Evolutionary conservation across 2,888 invertebrate species (phyloP), one percentile per base, ranked within the genome.

Genomic region (Eilema griseolum): DNA sequence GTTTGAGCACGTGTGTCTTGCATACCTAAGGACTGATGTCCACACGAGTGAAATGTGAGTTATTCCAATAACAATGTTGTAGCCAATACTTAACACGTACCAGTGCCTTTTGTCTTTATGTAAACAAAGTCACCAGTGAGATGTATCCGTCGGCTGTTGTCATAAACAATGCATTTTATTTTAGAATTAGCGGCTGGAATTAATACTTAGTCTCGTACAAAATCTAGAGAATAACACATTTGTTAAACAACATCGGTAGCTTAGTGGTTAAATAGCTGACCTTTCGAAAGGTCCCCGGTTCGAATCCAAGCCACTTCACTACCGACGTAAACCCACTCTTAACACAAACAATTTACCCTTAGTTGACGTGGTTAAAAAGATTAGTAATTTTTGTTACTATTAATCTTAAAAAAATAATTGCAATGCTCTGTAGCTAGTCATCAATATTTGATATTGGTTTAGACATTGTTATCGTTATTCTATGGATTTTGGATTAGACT

Each of bases 131-230:
- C 69, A 76, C 75, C 71, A 80, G 77, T 76, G 69, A 77, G 72
- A 69, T 52, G 69, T 70, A 59, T 74, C 75, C 70, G 70, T 74
- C 79, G 81, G 80, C 89, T 90, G 83, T 91, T 93, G 93, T 93
- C 93, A 92, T 93, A 89, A 92, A 90, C 91, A 76, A 86, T 88
- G 91, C 91, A 90, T 90, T 90, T 90, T 85, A 78, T 86, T 86
- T 85, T 82, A 80, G 84, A 79, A 77, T 77, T 83, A 87, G 20
- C 33, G 52, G 28, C 28, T 57, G 33, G 31, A 37, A 66, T 33
- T 57, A 24, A 57, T 1, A 56, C 8, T 57, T 20, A 57, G 3
- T 65, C 31, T 57, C n/a, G 33, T 57, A 23, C 57, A 52, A 66
- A 24, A 56, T 66, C 66, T 57, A 57, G 14, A 24, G 33, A 56